These are phyloP conservation scores for Monochamus saltuarius DNA, from an alignment of 1,140 invertebrate genomes.

Conservation along the genomic window DNA sequence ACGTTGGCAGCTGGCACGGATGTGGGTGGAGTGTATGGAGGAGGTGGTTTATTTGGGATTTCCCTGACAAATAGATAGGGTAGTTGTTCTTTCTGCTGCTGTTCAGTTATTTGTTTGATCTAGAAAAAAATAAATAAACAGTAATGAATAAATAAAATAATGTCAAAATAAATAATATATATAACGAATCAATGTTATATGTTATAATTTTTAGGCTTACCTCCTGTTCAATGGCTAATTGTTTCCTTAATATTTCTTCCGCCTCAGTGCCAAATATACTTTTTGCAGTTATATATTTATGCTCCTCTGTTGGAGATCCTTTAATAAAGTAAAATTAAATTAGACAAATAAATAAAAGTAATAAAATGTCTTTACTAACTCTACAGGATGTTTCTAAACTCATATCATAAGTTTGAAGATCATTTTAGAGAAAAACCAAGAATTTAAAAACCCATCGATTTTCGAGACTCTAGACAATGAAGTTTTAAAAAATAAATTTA, in stretches of 20 bases:
- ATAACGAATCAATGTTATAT: not conserved
- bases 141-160: not conserved
- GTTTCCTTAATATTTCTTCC: slow-evolving; percentile 52
- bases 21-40: slow-evolving; percentile 66
- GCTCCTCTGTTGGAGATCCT: slow-evolving; percentile 26
- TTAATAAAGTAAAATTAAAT: slow-evolving; percentile 10
- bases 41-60: slow-evolving; percentile 73
- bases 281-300: slow-evolving; percentile 10
- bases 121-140: no score
- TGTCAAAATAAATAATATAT: not conserved
- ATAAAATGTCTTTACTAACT: no score
- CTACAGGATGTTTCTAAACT: no score
- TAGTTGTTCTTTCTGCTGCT: slow-evolving; percentile 58
- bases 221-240: slow-evolving; percentile 64
- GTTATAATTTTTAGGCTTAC: slow-evolving; percentile 46
- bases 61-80: slow-evolving; percentile 62
- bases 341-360: no score
- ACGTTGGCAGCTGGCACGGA: slow-evolving; percentile 41
- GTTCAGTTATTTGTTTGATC: slow-evolving; percentile 40
- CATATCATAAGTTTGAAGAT: no score
- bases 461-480: no score
- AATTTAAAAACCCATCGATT: no score
- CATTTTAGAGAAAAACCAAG: no score
- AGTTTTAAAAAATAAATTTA: no score
- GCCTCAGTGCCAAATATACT: slow-evolving; percentile 42